These are phyloP conservation scores for Thinocorus orbignyianus DNA, from an alignment of 2,113 vertebrate species.

Conservation along the genomic window DNA sequence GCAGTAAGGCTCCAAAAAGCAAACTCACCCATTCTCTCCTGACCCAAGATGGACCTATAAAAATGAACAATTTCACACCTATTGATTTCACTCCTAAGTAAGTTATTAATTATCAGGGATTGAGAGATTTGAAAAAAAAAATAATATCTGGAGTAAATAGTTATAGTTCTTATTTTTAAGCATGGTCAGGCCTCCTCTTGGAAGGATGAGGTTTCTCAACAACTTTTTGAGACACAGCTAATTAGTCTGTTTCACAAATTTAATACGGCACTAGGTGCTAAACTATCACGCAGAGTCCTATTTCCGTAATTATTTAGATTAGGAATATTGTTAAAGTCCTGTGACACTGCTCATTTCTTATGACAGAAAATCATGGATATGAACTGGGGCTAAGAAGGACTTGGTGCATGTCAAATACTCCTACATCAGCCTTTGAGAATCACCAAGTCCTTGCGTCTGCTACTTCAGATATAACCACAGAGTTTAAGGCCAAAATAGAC, in stretches of 20 bases:
- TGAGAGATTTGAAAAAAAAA: not conserved
- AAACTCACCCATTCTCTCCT: not conserved
- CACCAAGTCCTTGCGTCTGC: not conserved
- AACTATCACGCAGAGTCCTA: not conserved
- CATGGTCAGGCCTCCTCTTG: not conserved
- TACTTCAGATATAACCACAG: not conserved
- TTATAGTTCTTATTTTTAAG: not conserved
- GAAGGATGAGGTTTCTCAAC: not conserved
- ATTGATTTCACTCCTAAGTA: not conserved
- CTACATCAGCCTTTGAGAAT: not conserved
- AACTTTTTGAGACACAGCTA: not conserved
- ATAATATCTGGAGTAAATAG: not conserved
- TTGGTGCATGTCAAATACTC: not conserved
- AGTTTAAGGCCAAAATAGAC: not conserved
- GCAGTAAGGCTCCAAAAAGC: not conserved
- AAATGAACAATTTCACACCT: not conserved
- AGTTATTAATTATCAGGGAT: not conserved
- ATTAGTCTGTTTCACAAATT: not conserved
- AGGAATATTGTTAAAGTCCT: not conserved
- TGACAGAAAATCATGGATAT: not conserved
- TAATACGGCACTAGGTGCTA: not conserved
- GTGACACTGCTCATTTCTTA: not conserved
- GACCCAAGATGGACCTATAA: no score
- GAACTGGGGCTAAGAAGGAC: not conserved
- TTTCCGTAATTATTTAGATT: not conserved